These are phyloP conservation scores for Balearica regulorum DNA, from an alignment of 2,797 vertebrate genomes.

Conservation along the genomic window DNA sequence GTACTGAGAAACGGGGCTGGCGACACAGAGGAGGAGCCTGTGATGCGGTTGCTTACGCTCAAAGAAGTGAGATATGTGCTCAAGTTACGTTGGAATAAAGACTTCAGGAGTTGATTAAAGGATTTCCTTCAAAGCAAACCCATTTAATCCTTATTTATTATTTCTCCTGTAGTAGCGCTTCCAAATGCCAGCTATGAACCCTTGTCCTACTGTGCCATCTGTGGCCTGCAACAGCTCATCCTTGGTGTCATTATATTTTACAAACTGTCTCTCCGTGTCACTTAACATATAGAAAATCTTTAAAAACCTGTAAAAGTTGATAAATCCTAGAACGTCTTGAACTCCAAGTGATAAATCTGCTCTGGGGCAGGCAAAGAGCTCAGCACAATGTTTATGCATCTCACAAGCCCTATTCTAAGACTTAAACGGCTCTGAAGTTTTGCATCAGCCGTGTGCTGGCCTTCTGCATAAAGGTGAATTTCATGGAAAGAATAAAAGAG, in stretches of 20 bases:
- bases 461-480: constrained; percentile 37
- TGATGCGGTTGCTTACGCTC: fast-evolving
- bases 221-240: neutral
- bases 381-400: neutral
- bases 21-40: fast-evolving
- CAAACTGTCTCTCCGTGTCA: constrained; percentile 20
- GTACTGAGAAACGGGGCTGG: neutral
- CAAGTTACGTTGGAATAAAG: neutral
- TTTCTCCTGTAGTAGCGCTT: neutral
- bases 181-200: neutral
- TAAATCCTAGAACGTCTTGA: constrained; percentile 30
- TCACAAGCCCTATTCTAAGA: neutral
- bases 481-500: constrained; percentile 47
- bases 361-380: constrained; percentile 16
- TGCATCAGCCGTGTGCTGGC: constrained; percentile 9
- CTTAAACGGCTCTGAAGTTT: constrained; percentile 41
- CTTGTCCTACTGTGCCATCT: neutral
- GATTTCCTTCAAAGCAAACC: neutral
- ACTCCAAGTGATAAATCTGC: constrained; percentile 18
- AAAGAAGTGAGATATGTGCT: neutral
- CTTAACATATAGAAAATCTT: constrained; percentile 25
- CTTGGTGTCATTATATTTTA: neutral
- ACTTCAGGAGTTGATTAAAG: neutral
- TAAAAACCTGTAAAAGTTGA: constrained; percentile 42
- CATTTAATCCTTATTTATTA: constrained; percentile 8